phyloP scores from a whole-genome alignment of 2,888 invertebrate species.

The Sphecodes monilicornis region DNA sequence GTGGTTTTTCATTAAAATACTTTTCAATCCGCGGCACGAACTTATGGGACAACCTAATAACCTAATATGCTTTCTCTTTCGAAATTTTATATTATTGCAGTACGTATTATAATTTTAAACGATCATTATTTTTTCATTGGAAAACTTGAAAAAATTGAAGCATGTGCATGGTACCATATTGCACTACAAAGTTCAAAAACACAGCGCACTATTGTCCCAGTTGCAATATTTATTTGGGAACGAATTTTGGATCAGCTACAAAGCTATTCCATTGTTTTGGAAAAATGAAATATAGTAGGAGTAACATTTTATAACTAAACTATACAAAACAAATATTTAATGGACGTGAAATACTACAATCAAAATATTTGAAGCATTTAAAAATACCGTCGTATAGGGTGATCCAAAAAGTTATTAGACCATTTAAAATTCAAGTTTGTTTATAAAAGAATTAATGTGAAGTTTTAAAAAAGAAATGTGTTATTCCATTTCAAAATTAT shows the following conservation, averaged over 20 bases:
- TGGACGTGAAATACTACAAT: too few relatives aligned
- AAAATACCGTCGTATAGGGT: too few relatives aligned
- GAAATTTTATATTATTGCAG: not conserved
- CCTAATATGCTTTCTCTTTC: not conserved
- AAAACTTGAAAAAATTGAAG: conserved; percentile 30
- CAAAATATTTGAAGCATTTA: too few relatives aligned
- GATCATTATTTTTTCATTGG: not conserved
- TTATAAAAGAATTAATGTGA: too few relatives aligned
- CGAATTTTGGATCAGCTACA: conserved; percentile 40
- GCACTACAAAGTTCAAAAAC: conserved; percentile 44
- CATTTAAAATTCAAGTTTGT: too few relatives aligned
- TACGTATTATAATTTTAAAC: not conserved
- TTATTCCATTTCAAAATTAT: too few relatives aligned
- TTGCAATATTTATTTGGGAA: conserved; percentile 62
- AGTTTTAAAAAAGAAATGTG: too few relatives aligned
- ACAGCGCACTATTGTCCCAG: conserved; percentile 60
- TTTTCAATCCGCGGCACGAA: too few relatives aligned
- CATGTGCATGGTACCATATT: conserved; percentile 58
- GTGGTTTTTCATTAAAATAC: too few relatives aligned
- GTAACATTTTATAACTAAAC: not conserved
- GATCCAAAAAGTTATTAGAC: too few relatives aligned
- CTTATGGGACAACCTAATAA: too few relatives aligned
- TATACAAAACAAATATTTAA: not conserved
- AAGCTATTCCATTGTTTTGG: conserved; percentile 4
- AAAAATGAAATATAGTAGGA: not conserved